Evolutionary conservation across 2,888 invertebrate genomes (phyloP), one percentile per base, ranked within the genome.

Genomic region (Ornithoptera priamus): DNA sequence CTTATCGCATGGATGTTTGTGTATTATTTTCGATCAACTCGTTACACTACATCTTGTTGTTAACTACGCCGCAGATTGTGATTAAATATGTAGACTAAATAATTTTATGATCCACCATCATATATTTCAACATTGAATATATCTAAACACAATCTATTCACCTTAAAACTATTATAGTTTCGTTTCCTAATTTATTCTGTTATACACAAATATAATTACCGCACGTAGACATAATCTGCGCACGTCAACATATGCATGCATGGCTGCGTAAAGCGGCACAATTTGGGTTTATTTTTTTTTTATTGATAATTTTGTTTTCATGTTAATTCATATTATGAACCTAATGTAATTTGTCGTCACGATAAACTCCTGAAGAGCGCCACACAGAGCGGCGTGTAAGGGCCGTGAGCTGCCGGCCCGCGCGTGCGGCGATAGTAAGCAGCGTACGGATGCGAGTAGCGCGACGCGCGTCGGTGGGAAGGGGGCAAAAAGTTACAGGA

Each of bases 401-500:
- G 78, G 80, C 69, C 85, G 85, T 64, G 85, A 83, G 71, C 76
- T 82, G 72, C 78, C 79, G 68, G 74, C 72, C 65, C 81, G 83
- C 60, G 71, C 79, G 71, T 73, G 76, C 76, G 73, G 76, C 74
- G 83, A 85, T 75, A 79, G 78, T 79, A 83, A 80, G 76, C 62
- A 68, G 36, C 80, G 78, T 77, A 72, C 75, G 61, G 84, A 82
- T 77, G 72, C 75, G 61, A 83, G 81, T 72, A 77, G 75, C 69
- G 77, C 79, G 72, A 76, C 85, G 74, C 85, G 87, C 78, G 79
- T 77, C 69, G 80, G 80, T 59, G 90, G 89, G 78, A 90, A 84
- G 75, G 84, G 85, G 78, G 78, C 86, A 76, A 90, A 88, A 82
- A 81, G 83, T 85, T 93, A 90, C 86, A 88, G 90, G 77, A 80